phyloP scores from a whole-genome alignment of 2,797 vertebrate genomes.

The Melanotaenia trifasciata region DNA sequence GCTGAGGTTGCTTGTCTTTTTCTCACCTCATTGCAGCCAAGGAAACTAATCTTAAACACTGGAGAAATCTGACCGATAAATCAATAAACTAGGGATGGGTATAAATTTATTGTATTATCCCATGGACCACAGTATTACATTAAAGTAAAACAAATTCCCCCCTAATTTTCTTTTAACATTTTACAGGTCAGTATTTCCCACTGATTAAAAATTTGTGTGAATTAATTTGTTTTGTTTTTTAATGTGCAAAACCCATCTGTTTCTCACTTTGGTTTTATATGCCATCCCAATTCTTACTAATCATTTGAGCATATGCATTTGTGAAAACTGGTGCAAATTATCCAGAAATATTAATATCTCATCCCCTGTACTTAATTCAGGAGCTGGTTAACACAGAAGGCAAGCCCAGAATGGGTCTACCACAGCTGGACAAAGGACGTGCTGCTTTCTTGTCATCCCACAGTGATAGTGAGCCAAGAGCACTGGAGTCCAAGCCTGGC shows the following conservation, averaged over 20 bases:
- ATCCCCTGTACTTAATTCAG: conserved; percentile 72
- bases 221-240: too few species aligned
- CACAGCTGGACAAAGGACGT: conserved; percentile 78
- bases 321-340: rapidly evolving
- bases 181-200: too few species aligned
- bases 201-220: too few species aligned
- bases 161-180: not conserved
- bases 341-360: conserved; percentile 5
- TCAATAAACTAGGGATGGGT: conserved; percentile 14
- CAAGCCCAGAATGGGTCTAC: conserved; percentile 76
- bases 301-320: not conserved
- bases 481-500: conserved; percentile 71
- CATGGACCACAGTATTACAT: not conserved
- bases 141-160: too few species aligned
- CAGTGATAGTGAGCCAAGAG: conserved; percentile 62
- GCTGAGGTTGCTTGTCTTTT: conserved; percentile 10
- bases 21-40: conserved; percentile 11
- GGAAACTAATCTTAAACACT: not conserved
- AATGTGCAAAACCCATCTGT: not conserved
- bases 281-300: not conserved
- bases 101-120: not conserved
- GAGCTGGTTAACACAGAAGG: conserved; percentile 86
- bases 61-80: not conserved
- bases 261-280: not conserved
- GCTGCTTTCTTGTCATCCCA: conserved; percentile 78